Base-by-base conservation (phyloP, 1,140 invertebrate species). In the Cotesia chilonis region DNA sequence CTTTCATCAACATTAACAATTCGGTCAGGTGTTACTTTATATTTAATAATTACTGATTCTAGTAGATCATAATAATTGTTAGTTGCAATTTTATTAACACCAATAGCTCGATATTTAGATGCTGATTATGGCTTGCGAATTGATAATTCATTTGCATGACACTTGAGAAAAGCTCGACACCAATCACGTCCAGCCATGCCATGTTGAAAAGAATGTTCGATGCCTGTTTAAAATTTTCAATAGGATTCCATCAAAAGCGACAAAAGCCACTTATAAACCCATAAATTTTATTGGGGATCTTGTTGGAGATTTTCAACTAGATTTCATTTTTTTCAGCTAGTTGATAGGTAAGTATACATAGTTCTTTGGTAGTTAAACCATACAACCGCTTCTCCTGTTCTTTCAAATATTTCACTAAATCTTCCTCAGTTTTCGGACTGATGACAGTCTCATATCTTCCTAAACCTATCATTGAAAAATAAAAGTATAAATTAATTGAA, bases 1-100 rank as follows among this genome's bases (percentile, higher is more conserved):
- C 78, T 81, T 70, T 83, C 78, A 73, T 83, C 81, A 3, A 79
- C 74, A 73, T 82, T 81, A 70, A 72, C 81, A 17, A 79, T 74
- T 68, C 37, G 60, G 12, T 67, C 68, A 12, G 47, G 47, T 41
- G 67, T 70, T n/a, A 41, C 4, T 41, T 41, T 41, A 41, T 2
- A 41, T 9, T 61, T 14, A 14, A 73, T 61, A 17, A 17, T 17
- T 12, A 57, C 37, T 20, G 17, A 17, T n/a, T 54, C 38, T 55
- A 41, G 5, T 60, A 71, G 64, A 20, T 71, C 17, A 51, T 64
- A 71, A 57, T 73, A 76, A 38, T 71, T 59, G 41, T 68, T 20
- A 1, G 68, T 55, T 51, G 57, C 67, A 14, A 63, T 52, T 74
- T 75, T 68, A 67, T 70, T 70, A 59, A 73, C 74, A 57, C 74